Conservation (phyloP, 2,113 vertebrate species). For the Tachycineta bicolor region DNA sequence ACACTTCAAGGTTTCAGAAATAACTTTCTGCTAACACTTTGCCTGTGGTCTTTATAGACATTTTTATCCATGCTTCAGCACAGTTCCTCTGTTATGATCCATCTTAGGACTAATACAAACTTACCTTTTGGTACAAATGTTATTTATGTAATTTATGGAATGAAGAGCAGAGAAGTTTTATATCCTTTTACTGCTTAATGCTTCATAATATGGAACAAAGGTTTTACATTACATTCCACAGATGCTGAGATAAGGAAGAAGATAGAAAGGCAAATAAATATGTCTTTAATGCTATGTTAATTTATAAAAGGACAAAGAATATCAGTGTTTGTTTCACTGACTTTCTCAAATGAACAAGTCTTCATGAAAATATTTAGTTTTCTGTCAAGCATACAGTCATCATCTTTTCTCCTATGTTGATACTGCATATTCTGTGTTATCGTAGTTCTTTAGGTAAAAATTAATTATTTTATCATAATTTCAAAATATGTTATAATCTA, state of each 20-base stretch:
- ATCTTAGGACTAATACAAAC: background rate
- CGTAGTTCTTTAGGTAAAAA: background rate
- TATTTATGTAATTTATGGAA: slow-evolving; percentile 33
- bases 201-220: slow-evolving; percentile 36
- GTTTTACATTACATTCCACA: background rate
- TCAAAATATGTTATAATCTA: background rate
- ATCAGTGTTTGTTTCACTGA: background rate
- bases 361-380: background rate
- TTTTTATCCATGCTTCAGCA: slow-evolving; percentile 37
- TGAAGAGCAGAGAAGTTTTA: background rate
- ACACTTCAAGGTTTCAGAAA: slow-evolving; percentile 32
- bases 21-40: background rate
- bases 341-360: background rate
- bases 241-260: background rate
- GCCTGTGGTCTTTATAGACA: background rate
- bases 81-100: slow-evolving; percentile 4
- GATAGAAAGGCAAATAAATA: background rate
- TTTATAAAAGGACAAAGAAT: slow-evolving; percentile 4
- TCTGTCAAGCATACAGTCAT: background rate
- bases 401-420: background rate
- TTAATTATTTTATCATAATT: background rate
- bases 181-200: slow-evolving; percentile 41
- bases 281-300: background rate
- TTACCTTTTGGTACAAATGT: slow-evolving; percentile 17
- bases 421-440: background rate